These are phyloP conservation scores for Anguilla rostrata DNA, from an alignment of 2,113 vertebrate species.

Conservation along the genomic window DNA sequence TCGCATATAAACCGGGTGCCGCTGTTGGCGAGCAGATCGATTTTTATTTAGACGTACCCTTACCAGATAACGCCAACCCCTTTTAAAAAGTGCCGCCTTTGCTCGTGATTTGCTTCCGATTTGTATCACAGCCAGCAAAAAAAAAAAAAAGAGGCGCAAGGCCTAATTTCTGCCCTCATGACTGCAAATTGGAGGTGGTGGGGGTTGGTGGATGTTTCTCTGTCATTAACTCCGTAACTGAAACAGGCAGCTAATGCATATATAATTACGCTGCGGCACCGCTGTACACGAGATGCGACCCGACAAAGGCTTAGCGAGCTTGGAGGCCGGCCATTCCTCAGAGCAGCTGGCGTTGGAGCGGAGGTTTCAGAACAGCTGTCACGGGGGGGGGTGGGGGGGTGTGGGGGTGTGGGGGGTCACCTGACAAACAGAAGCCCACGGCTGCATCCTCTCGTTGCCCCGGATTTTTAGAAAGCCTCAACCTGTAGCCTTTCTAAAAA, in stretches of 20 bases:
- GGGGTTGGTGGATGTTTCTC: slow-evolving; percentile 3
- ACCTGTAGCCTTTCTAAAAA: neutral
- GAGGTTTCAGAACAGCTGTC: neutral
- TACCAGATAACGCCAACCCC: neutral
- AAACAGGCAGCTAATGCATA: slow-evolving; percentile 4
- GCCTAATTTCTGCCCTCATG: neutral
- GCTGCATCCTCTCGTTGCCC: neutral
- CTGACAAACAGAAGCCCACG: neutral
- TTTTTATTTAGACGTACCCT: neutral
- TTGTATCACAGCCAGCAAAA: neutral
- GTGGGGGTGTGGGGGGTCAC: neutral
- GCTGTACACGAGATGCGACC: neutral
- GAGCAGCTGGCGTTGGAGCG: neutral
- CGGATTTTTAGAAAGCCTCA: neutral
- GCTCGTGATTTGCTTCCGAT: neutral
- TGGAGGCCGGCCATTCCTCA: neutral
- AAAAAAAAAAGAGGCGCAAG: neutral
- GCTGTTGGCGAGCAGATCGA: neutral
- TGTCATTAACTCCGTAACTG: neutral
- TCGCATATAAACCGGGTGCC: neutral
- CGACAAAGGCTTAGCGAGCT: neutral
- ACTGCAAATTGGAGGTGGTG: neutral
- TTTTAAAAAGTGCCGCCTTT: neutral
- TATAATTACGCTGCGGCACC: slow-evolving; percentile 7
- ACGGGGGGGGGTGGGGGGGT: neutral